Evolutionary conservation across 2,113 vertebrate genomes (phyloP).

Genomic region (Rhegmatorhina hoffmannsi): DNA sequence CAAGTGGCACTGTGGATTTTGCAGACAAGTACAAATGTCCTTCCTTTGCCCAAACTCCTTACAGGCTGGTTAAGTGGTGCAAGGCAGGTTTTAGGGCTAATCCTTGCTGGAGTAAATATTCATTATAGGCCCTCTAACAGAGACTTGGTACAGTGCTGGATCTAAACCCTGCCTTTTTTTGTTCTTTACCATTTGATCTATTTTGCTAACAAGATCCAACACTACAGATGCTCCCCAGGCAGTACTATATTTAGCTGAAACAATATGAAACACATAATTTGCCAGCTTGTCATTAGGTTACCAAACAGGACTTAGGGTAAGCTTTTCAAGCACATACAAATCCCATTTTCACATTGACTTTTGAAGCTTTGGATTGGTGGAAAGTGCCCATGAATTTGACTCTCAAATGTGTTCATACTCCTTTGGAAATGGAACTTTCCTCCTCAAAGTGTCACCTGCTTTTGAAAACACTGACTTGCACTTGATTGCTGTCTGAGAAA

Average conservation of each 20-base stretch:
- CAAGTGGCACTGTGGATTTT: background rate
- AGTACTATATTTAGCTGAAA: background rate
- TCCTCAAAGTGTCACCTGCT: background rate
- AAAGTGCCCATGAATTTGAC: background rate
- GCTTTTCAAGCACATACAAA: background rate
- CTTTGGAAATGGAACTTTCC: background rate
- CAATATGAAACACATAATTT: background rate
- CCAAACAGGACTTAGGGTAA: background rate
- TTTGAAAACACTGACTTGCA: background rate
- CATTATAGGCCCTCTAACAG: accelerated
- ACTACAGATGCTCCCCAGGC: background rate
- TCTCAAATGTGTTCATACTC: background rate
- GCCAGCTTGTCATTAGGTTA: background rate
- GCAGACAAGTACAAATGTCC: too few relatives aligned
- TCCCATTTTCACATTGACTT: background rate
- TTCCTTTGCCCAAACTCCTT: background rate
- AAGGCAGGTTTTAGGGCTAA: background rate
- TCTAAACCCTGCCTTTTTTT: background rate
- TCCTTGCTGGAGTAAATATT: background rate
- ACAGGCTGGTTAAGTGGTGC: background rate
- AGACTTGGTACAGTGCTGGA: background rate
- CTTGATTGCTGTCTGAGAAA: background rate
- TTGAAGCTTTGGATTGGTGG: background rate
- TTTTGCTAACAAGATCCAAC: background rate
- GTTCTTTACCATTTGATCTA: background rate